Percentiles rank a stretch among this genome's conserved stretches.
These are phyloP conservation scores for Sebastes hopkinsi DNA, from an alignment of 2,797 vertebrate genomes.

Conservation along the genomic window DNA sequence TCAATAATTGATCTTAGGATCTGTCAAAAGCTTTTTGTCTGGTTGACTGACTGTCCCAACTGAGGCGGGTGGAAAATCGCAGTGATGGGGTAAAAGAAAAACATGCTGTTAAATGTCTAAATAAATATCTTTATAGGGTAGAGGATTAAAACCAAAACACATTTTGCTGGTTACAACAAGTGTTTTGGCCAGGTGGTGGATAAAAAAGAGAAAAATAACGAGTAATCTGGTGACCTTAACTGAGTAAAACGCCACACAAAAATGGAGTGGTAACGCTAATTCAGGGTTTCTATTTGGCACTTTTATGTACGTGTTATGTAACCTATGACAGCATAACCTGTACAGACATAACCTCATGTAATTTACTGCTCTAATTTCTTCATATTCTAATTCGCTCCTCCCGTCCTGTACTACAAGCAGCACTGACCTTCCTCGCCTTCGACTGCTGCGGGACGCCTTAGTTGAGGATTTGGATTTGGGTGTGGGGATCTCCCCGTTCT, in stretches of 20 bases:
- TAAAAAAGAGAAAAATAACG: background rate
- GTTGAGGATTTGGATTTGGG: slow-evolving; percentile 88
- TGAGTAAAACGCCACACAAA: background rate
- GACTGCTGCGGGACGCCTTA: slow-evolving; percentile 86
- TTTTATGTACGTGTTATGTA: background rate
- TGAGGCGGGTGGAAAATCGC: background rate
- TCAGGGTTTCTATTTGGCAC: background rate
- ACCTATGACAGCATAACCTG: background rate
- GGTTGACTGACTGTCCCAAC: slow-evolving; percentile 9
- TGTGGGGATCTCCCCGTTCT: slow-evolving; percentile 90
- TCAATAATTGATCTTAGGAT: slow-evolving; percentile 63
- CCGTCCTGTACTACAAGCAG: background rate
- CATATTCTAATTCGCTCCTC: background rate
- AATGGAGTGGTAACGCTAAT: background rate
- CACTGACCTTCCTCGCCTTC: slow-evolving; percentile 89
- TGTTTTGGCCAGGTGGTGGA: background rate
- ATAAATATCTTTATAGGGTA: background rate
- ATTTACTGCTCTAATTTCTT: background rate
- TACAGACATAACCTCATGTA: background rate
- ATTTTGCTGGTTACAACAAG: background rate
- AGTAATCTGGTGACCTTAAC: background rate
- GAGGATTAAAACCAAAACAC: background rate
- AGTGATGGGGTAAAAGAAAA: background rate
- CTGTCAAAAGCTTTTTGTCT: slow-evolving; percentile 45
- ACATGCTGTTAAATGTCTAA: background rate